Evolutionary conservation across 2,113 vertebrate species (phyloP).

Genomic region (Ceyx cyanopectus): DNA sequence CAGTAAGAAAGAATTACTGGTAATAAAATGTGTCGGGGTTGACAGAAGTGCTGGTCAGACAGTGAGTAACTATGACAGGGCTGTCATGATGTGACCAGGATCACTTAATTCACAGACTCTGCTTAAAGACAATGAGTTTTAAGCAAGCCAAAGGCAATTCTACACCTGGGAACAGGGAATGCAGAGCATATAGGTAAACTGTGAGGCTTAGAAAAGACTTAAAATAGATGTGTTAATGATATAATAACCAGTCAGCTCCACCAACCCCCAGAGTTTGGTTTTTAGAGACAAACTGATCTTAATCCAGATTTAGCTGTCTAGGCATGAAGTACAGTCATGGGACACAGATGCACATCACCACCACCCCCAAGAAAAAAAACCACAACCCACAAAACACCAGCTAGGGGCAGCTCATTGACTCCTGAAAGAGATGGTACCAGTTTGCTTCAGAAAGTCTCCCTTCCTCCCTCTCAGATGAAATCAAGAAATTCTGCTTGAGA

Average conservation of each 20-base stretch:
- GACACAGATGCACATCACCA: accelerated
- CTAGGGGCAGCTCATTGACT: neutral
- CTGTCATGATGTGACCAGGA: neutral
- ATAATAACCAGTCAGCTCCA: neutral
- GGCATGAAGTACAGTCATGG: neutral
- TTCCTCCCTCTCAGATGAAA: neutral
- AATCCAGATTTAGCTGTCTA: neutral
- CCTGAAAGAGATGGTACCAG: neutral
- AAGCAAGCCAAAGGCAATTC: neutral
- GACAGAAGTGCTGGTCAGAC: neutral
- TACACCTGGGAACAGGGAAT: neutral
- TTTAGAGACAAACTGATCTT: neutral
- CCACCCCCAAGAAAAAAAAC: no score
- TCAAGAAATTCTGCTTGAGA: neutral
- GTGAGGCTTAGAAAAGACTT: neutral
- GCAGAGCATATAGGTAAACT: neutral
- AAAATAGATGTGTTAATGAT: neutral
- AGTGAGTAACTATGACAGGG: neutral
- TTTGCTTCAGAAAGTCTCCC: neutral
- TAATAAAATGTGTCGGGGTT: neutral
- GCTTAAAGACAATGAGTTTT: neutral
- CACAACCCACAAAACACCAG: neutral
- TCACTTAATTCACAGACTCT: neutral
- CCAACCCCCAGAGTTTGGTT: neutral
- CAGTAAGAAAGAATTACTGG: neutral